Conservation (phyloP, 2,113 vertebrate genomes). For the Chitala chitala region DNA sequence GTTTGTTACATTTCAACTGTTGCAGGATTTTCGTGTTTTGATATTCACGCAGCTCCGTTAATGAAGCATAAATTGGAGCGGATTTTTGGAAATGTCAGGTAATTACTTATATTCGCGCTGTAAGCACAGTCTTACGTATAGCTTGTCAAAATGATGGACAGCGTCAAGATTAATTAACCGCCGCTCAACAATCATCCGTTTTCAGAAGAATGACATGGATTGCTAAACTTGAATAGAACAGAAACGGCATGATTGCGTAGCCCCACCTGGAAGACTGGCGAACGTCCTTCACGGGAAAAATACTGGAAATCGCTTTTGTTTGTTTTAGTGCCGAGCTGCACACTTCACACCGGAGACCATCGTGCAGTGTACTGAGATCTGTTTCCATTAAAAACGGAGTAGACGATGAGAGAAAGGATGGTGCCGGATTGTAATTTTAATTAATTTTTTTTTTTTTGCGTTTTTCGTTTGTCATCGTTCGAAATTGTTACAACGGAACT, state of each 20-base stretch:
- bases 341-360: constrained; percentile 37
- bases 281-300: constrained; percentile 31
- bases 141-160: constrained; percentile 17
- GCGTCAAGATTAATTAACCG: constrained; percentile 22
- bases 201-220: constrained; percentile 25
- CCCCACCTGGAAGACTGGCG: constrained; percentile 40
- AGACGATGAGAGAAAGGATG: constrained; percentile 31
- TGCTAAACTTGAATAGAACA: constrained; percentile 52
- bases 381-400: constrained; percentile 32
- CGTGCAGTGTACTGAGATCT: constrained; percentile 41
- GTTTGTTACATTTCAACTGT: constrained; percentile 31
- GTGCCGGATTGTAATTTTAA: constrained; percentile 16
- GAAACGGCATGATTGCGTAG: constrained; percentile 28
- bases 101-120: neutral
- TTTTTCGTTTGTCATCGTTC: constrained; percentile 40
- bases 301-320: constrained; percentile 38
- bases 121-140: neutral
- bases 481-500: constrained; percentile 34
- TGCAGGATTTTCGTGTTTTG: constrained; percentile 27
- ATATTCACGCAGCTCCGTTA: constrained; percentile 16
- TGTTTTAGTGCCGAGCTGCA: constrained; percentile 37
- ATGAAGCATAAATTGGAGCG: constrained; percentile 1
- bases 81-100: constrained; percentile 15
- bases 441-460: constrained; percentile 25
- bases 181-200: constrained; percentile 18